Conservation (phyloP, 2,113 vertebrate species). For the Amia ocellicauda region DNA sequence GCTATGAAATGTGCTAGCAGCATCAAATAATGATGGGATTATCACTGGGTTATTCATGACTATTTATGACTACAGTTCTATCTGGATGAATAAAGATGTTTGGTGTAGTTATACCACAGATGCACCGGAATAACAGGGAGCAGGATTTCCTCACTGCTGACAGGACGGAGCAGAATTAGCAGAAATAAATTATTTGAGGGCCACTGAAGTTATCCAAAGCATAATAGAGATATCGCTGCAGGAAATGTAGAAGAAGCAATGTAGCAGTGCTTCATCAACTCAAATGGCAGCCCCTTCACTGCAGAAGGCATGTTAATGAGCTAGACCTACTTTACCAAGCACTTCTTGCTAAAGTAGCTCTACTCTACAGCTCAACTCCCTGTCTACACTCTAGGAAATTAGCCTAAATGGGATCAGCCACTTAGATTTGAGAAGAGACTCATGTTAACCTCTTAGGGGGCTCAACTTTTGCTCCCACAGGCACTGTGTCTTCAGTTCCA, state of each 20-base stretch:
- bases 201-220: constrained; percentile 38
- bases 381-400: constrained; percentile 33
- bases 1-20: no score
- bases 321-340: constrained; percentile 8
- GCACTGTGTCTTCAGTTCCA: constrained; percentile 7
- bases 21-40: no score
- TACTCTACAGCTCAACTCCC: constrained; percentile 15
- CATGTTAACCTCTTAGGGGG: constrained; percentile 28
- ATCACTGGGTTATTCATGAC: no score
- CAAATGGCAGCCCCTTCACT: constrained; percentile 29
- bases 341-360: constrained; percentile 30
- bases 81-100: no score
- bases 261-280: constrained; percentile 34
- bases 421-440: constrained; percentile 25
- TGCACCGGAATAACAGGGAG: no score
- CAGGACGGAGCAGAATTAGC: constrained; percentile 31
- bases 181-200: constrained; percentile 34
- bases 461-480: constrained; percentile 9
- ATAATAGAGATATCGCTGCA: constrained; percentile 26
- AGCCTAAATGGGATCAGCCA: constrained; percentile 33
- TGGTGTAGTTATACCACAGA: no score
- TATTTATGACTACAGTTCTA: no score
- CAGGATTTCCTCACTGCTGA: no score
- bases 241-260: constrained; percentile 16
- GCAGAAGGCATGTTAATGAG: constrained; percentile 35